Evolutionary conservation across 2,888 invertebrate genomes (phyloP), one percentile per base, ranked within the genome.

Genomic region (Alcis repandata): DNA sequence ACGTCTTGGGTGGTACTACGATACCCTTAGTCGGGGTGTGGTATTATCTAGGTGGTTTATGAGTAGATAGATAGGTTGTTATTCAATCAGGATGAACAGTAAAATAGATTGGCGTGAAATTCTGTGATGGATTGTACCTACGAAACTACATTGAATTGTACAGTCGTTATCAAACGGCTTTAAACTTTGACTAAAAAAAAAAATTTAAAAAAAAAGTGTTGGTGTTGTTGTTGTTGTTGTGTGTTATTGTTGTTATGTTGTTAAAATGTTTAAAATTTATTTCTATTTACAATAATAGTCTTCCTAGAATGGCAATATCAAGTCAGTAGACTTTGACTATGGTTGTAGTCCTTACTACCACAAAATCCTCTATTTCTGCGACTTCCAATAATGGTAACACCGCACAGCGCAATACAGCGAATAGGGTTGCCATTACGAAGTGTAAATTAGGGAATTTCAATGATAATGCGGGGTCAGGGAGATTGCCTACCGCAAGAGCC

Each of bases 391-490:
- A 62, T 68, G 70, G 69, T 69, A 69, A 51, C 62, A 66, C 45
- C 52, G 69, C 68, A 67, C 70, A 70, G 63, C 58, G 59, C 56
- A 67, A 68, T 75, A 74, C 65, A 52, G 61, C 57, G 70, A 72
- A 68, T 65, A 72, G 76, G 71, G 76, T 59, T 75, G 71, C 76
- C 75, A 76, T 75, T 76, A 79, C 72, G n/a, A 68, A 75, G 77
- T 84, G 82, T 78, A 83, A 85, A 83, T 82, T 78, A 79, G 75
- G 74, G 57, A 74, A 78, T 82, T 80, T 71, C 72, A 73, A 82
- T 83, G 77, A 75, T 77, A 83, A 82, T 79, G 68, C 73, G 43
- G 75, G 80, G 74, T 77, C 75, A 77, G 71, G 72, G 58, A 71
- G 71, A 77, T 80, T 74, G 71, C 73, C 57, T 62, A 63, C 72